phyloP scores from a whole-genome alignment of 2,888 invertebrate species.

The Formica aserva region DNA sequence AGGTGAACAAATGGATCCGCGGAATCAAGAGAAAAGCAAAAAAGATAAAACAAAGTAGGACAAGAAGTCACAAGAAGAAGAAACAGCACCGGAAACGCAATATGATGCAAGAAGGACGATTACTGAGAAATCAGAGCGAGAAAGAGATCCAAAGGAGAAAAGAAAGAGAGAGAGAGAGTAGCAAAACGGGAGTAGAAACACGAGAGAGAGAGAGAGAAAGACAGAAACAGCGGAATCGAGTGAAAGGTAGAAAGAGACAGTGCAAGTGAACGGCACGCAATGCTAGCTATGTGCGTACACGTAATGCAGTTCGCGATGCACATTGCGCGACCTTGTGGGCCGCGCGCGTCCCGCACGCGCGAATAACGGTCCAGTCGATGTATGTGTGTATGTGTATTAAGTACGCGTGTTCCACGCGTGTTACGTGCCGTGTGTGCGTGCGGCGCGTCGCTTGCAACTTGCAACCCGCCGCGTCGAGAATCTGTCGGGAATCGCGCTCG shows the following conservation, averaged over 20 bases:
- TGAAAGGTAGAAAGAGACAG: constrained; percentile 44
- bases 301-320: constrained; percentile 75
- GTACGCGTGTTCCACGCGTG: constrained; percentile 31
- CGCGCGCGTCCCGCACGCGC: constrained; percentile 71
- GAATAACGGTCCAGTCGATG: constrained; percentile 64
- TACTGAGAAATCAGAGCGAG: constrained; percentile 26
- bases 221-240: not conserved
- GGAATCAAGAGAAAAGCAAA: not conserved
- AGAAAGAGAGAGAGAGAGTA: constrained; percentile 1
- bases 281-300: constrained; percentile 56
- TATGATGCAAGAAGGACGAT: constrained; percentile 23
- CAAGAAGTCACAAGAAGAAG: constrained; percentile 31
- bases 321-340: constrained; percentile 79
- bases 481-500: constrained; percentile 63
- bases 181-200: not conserved
- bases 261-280: constrained; percentile 54
- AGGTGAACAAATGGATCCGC: not conserved
- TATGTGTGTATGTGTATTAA: not conserved
- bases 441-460: constrained; percentile 38
- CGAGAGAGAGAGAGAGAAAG: not conserved
- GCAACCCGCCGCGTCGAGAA: constrained; percentile 55
- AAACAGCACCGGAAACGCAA: constrained; percentile 42
- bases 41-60: constrained; percentile 4
- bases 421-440: constrained; percentile 27
- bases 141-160: not conserved